Conservation (phyloP, 1,140 invertebrate species). For the Holotrichia oblita region DNA sequence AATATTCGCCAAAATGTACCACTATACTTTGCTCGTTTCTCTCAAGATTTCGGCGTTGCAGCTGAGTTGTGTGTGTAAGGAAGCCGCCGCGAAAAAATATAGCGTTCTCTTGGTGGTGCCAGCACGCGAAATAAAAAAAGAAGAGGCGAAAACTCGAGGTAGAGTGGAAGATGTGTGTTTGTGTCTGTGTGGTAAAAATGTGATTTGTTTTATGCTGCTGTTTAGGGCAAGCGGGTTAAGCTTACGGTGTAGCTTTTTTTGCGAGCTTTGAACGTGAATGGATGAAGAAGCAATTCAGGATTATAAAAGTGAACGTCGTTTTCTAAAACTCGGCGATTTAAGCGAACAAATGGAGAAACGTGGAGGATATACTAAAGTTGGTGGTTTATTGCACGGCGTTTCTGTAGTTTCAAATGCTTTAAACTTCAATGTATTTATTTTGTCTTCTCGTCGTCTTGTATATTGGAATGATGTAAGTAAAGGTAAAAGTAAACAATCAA, state of each 20-base stretch:
- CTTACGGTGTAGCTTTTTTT: conserved; percentile 6
- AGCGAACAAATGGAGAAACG: background rate
- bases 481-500: too few relatives aligned
- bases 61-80: background rate
- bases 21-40: background rate
- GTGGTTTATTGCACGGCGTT: background rate
- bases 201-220: background rate
- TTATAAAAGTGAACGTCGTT: background rate
- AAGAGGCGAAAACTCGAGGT: background rate
- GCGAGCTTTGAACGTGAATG: background rate
- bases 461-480: too few relatives aligned
- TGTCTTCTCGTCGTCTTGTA: too few relatives aligned
- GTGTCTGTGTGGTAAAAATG: background rate
- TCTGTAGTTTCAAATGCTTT: background rate
- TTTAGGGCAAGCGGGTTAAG: background rate
- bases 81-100: background rate
- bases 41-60: background rate
- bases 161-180: background rate
- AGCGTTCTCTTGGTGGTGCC: background rate
- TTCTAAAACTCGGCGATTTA: background rate
- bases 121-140: background rate
- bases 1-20: conserved; percentile 9
- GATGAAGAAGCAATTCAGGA: background rate
- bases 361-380: background rate
- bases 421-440: background rate